A percentile compares a stretch with the other conserved stretches of the same genome.
Conservation (phyloP, 64 coral and sea anemone species). For the Montipora foliosa region DNA sequence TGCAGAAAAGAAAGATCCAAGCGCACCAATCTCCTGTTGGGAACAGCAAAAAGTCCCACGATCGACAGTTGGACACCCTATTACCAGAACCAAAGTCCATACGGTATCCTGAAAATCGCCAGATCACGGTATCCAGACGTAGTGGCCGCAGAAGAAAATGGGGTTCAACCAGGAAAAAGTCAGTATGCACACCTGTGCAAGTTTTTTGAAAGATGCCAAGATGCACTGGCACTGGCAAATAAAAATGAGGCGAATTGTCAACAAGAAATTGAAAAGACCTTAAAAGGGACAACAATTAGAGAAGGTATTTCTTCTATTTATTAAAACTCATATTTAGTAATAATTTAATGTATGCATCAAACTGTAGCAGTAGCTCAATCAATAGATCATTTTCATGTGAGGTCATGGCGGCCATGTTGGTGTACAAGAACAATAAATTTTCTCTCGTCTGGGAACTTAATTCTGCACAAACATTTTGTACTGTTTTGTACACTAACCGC, state of each 20-base stretch:
- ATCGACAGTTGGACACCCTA: constrained; percentile 25
- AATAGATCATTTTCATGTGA: neutral
- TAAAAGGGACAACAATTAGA: constrained; percentile 56
- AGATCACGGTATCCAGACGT: constrained; percentile 9
- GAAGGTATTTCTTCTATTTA: constrained; percentile 42
- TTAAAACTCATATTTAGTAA: constrained; percentile 17
- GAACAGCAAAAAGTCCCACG: constrained; percentile 16
- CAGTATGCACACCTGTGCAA: neutral
- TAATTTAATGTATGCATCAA: constrained; percentile 29
- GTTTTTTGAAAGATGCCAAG: constrained; percentile 21
- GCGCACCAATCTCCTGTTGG: constrained; percentile 10
- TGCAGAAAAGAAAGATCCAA: constrained; percentile 31
- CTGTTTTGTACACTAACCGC: constrained; percentile 24
- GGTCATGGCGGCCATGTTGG: neutral
- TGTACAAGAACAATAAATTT: constrained; percentile 8
- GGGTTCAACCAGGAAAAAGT: constrained; percentile 14
- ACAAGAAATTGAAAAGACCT: constrained; percentile 6
- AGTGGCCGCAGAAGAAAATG: neutral
- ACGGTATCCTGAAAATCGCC: constrained; percentile 14
- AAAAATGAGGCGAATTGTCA: constrained; percentile 12
- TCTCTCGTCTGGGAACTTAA: constrained; percentile 1
- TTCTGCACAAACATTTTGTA: constrained; percentile 8
- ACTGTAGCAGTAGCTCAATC: neutral
- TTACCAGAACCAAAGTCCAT: constrained; percentile 8
- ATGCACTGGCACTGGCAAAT: constrained; percentile 27